phyloP scores from a whole-genome alignment of 2,888 invertebrate genomes.

The Noctua janthe region DNA sequence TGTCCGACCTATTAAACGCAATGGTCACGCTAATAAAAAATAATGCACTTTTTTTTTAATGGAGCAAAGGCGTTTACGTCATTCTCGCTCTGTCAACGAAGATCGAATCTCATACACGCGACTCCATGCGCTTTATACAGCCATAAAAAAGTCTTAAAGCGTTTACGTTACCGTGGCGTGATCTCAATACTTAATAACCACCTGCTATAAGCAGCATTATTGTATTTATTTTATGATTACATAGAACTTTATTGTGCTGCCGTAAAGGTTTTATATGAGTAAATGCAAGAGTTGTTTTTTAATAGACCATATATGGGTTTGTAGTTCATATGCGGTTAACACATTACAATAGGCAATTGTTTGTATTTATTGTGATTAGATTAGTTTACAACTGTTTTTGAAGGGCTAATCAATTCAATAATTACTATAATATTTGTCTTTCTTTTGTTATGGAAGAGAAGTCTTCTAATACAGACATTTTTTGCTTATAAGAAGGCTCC shows the following conservation, averaged over 20 bases:
- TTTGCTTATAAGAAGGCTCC: too few species aligned
- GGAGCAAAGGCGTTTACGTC: slow-evolving; percentile 43
- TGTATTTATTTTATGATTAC: slow-evolving; percentile 58
- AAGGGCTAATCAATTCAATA: not conserved
- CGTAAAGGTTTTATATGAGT: slow-evolving; percentile 36
- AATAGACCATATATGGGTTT: slow-evolving; percentile 21
- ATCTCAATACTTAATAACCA: slow-evolving; percentile 50
- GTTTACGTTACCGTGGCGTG: slow-evolving; percentile 59
- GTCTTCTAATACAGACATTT: too few species aligned
- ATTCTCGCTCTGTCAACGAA: slow-evolving; percentile 64
- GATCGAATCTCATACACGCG: slow-evolving; percentile 65
- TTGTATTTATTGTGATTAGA: slow-evolving; percentile 5
- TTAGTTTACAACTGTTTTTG: not conserved
- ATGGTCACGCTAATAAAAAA: slow-evolving; percentile 32
- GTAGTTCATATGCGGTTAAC: slow-evolving; percentile 2
- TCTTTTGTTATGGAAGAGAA: too few species aligned
- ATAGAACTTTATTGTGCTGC: slow-evolving; percentile 42
- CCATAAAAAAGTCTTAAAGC: slow-evolving; percentile 34
- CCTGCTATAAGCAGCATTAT: slow-evolving; percentile 37
- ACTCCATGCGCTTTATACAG: slow-evolving; percentile 47
- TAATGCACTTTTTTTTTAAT: slow-evolving; percentile 34
- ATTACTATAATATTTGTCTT: too few species aligned
- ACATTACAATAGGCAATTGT: slow-evolving; percentile 6
- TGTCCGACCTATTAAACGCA: slow-evolving; percentile 37
- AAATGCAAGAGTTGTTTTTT: slow-evolving; percentile 27